A percentile compares a stretch with the other conserved stretches of the same genome.
Evolutionary conservation across 2,797 vertebrate genomes (phyloP).

Genomic region (Orientallactaga sibirica): DNA sequence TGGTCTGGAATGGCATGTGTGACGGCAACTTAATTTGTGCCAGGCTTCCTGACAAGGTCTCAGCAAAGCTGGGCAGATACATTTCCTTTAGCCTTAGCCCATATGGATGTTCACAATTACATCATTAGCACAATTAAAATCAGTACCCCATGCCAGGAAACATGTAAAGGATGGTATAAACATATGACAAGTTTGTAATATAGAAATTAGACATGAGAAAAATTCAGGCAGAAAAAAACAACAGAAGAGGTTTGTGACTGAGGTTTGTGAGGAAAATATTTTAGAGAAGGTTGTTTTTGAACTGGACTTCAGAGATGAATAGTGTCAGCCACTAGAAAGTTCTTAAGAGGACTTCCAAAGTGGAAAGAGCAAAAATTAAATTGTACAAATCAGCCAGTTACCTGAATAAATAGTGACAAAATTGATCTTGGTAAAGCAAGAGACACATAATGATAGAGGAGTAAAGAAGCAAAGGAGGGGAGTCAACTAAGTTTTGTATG

Average conservation of each 20-base stretch:
- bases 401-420: too few species aligned
- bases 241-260: background rate
- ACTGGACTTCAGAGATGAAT: background rate
- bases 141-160: background rate
- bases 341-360: slow-evolving; percentile 5
- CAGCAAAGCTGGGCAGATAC: background rate
- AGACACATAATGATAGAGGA: too few species aligned
- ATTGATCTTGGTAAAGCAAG: too few species aligned
- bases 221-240: background rate
- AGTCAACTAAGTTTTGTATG: too few species aligned
- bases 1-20: background rate
- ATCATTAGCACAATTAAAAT: slow-evolving; percentile 24
- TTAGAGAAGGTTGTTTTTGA: background rate
- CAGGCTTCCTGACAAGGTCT: background rate
- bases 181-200: background rate
- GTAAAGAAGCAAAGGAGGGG: too few species aligned
- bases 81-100: background rate
- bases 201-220: slow-evolving; percentile 13
- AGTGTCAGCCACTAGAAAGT: background rate
- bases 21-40: background rate
- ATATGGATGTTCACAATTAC: background rate
- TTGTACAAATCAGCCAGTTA: too few species aligned
- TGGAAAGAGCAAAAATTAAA: background rate
- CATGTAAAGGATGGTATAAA: background rate
- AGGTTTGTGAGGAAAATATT: background rate